phyloP scores from a whole-genome alignment of 2,888 invertebrate species.

The Leptodirus hochenwartii region DNA sequence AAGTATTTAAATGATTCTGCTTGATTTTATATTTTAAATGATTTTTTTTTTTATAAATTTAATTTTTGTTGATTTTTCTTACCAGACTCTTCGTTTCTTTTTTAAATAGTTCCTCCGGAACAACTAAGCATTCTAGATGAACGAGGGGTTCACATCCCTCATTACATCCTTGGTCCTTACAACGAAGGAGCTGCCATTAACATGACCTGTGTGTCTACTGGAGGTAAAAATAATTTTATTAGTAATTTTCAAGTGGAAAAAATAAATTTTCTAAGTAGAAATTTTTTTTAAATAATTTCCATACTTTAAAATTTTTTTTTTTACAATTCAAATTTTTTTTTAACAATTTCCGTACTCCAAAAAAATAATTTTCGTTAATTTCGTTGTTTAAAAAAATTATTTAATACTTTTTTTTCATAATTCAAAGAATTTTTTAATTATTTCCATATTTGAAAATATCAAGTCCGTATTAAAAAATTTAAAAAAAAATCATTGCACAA shows the following conservation, averaged over 20 bases:
- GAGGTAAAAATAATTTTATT: slow-evolving; percentile 38
- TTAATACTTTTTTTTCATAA: not conserved
- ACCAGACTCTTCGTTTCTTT: slow-evolving; percentile 5
- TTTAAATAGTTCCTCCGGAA: slow-evolving; percentile 59
- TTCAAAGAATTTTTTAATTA: no score
- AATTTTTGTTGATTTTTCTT: not conserved
- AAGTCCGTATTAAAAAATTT: no score
- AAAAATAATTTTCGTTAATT: no score
- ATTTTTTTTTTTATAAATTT: not conserved
- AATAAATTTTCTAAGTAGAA: slow-evolving; percentile 3
- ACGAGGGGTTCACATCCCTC: slow-evolving; percentile 54
- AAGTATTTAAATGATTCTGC: slow-evolving; percentile 9
- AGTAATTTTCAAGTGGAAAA: slow-evolving; percentile 3
- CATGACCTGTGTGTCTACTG: slow-evolving; percentile 69
- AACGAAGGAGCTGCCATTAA: slow-evolving; percentile 66
- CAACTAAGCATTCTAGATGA: slow-evolving; percentile 63
- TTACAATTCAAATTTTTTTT: no score
- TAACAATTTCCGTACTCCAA: no score
- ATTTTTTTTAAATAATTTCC: not conserved
- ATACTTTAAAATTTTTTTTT: slow-evolving; percentile 1
- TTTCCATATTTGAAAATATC: no score
- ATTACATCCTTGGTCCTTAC: slow-evolving; percentile 67
- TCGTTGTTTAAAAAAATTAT: slow-evolving; percentile 1
- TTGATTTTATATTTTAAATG: not conserved
- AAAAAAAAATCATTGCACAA: no score